Conservation (phyloP, 2,113 vertebrate genomes). For the Cisticola juncidis region DNA sequence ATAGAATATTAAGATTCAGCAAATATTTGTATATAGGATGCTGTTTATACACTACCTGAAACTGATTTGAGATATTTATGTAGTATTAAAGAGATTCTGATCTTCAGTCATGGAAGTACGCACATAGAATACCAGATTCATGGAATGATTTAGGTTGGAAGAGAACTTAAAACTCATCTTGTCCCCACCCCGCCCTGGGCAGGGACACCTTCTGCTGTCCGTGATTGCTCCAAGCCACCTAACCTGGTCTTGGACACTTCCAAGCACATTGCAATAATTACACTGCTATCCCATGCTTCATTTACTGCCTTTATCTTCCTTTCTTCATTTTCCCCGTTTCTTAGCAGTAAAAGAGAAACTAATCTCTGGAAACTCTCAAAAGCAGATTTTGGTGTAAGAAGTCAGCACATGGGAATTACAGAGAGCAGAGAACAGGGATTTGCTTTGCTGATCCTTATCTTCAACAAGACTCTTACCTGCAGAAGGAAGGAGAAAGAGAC, state of each 20-base stretch:
- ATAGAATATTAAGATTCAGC: neutral
- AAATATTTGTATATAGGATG: slow-evolving; percentile 11
- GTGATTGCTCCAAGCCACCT: fast-evolving
- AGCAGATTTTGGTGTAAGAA: neutral
- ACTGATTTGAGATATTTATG: neutral
- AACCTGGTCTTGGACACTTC: too few species aligned
- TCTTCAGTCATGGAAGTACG: neutral
- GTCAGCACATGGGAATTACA: neutral
- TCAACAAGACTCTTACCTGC: neutral
- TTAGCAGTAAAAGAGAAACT: neutral
- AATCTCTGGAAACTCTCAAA: neutral
- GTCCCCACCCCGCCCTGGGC: fast-evolving
- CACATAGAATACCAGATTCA: neutral
- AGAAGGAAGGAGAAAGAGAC: neutral
- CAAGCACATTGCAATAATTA: neutral
- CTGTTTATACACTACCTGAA: neutral
- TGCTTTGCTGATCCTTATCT: neutral
- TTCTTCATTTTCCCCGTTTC: neutral
- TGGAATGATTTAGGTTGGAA: neutral
- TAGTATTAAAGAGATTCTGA: neutral
- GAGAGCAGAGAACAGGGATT: neutral
- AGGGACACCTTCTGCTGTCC: neutral
- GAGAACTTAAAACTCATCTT: neutral
- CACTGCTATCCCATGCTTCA: neutral
- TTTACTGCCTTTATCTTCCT: neutral